Percentiles rank a stretch among this genome's conserved stretches.
phyloP scores from a whole-genome alignment of 1,140 invertebrate genomes.

The Zaprionus africanus region DNA sequence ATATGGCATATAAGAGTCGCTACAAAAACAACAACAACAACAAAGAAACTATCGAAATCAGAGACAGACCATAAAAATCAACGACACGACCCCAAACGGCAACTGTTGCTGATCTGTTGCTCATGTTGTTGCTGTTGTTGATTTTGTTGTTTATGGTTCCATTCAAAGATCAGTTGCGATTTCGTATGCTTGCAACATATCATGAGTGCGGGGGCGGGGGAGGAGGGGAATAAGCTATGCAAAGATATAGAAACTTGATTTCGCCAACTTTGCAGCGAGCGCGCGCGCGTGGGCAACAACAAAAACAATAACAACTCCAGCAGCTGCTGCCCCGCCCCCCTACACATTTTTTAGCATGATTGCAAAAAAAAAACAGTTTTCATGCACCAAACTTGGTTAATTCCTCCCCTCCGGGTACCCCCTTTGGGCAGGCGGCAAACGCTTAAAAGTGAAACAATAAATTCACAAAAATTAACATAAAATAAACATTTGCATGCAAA shows the following conservation, averaged over 20 bases:
- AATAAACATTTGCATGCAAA: slow-evolving; percentile 49
- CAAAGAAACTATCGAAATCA: slow-evolving; percentile 17
- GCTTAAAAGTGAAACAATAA: slow-evolving; percentile 46
- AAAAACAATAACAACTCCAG: slow-evolving; percentile 23
- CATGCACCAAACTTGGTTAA: slow-evolving; percentile 37
- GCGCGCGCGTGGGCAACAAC: slow-evolving; percentile 58
- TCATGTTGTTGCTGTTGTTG: slow-evolving; percentile 15
- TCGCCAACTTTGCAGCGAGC: slow-evolving; percentile 33
- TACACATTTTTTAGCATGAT: slow-evolving; percentile 5
- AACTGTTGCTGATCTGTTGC: slow-evolving; percentile 23
- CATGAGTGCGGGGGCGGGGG: slow-evolving; percentile 21
- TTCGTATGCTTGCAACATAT: slow-evolving; percentile 58
- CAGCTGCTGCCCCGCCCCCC: slow-evolving; percentile 1
- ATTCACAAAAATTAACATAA: slow-evolving; percentile 44
- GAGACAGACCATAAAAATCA: slow-evolving; percentile 47
- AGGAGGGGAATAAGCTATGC: slow-evolving; percentile 13
- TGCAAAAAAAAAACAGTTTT: slow-evolving; percentile 45
- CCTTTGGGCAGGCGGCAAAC: neutral
- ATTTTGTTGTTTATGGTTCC: slow-evolving; percentile 38
- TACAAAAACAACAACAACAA: slow-evolving; percentile 15
- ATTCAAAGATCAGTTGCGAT: slow-evolving; percentile 53
- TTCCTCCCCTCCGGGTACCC: neutral
- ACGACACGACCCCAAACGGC: slow-evolving; percentile 47
- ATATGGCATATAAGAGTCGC: slow-evolving; percentile 39
- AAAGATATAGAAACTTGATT: slow-evolving; percentile 54